Percentiles rank a stretch among this genome's conserved stretches.
phyloP scores from a whole-genome alignment of 2,888 invertebrate genomes.

The Cheilosia grossa region DNA sequence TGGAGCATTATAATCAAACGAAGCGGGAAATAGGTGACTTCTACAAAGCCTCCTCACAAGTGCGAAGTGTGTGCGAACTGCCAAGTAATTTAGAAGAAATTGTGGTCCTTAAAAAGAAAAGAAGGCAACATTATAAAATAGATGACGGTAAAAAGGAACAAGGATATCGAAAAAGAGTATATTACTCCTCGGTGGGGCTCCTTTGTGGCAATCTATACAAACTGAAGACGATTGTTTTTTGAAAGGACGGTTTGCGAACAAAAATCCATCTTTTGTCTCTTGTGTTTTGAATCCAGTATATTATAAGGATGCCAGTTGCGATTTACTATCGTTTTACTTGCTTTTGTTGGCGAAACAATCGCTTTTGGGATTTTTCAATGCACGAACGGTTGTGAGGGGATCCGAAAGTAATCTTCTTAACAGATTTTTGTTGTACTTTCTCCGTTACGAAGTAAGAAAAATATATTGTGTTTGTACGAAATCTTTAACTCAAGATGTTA shows the following conservation, averaged over 20 bases:
- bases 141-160: constrained; percentile 27
- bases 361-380: neutral
- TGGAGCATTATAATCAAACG: constrained; percentile 40
- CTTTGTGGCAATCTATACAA: constrained; percentile 29
- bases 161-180: constrained; percentile 36
- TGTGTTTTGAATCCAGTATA: neutral
- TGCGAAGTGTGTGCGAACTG: neutral
- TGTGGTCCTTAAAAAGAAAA: neutral
- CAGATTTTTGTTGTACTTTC: neutral
- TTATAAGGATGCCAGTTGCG: neutral
- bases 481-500: no score
- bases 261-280: neutral
- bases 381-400: neutral
- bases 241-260: neutral
- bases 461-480: no score
- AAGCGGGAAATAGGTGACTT: constrained; percentile 14
- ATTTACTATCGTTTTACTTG: constrained; percentile 14
- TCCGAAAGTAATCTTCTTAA: neutral
- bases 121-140: constrained; percentile 43
- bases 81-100: constrained; percentile 7
- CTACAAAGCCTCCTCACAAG: neutral
- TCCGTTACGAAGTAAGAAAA: no score
- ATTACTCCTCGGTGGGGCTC: constrained; percentile 3
- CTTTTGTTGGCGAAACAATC: constrained; percentile 15
- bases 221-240: constrained; percentile 46